Evolutionary conservation across 2,113 vertebrate species (phyloP).

Genomic region (Tricholaema leucomelas): DNA sequence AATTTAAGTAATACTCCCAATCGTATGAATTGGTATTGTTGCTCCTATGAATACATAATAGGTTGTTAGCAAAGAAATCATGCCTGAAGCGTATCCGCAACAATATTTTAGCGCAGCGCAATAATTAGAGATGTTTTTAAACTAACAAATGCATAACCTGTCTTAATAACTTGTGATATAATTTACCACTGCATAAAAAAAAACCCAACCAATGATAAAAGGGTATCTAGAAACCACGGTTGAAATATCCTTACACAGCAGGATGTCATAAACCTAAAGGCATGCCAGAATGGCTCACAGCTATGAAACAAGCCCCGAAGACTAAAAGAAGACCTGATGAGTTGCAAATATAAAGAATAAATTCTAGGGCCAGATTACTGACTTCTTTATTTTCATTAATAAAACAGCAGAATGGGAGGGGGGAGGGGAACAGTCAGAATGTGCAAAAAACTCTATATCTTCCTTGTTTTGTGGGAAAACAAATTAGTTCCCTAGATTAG

Average conservation of each 20-base stretch:
- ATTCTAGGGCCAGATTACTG: constrained; percentile 42
- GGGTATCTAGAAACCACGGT: constrained; percentile 63
- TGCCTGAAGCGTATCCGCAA: constrained; percentile 52
- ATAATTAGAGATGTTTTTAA: constrained; percentile 72
- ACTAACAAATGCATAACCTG: constrained; percentile 63
- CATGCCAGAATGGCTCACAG: constrained; percentile 60
- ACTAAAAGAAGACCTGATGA: constrained; percentile 64
- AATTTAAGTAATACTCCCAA: constrained; percentile 67
- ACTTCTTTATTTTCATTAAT: constrained; percentile 52
- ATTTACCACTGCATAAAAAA: constrained; percentile 59
- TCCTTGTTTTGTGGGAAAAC: neutral
- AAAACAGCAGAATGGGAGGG: neutral
- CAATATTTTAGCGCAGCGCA: constrained; percentile 64
- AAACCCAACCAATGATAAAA: constrained; percentile 2
- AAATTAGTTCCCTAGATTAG: neutral
- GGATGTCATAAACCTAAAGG: constrained; percentile 71
- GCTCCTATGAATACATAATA: constrained; percentile 66
- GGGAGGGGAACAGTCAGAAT: neutral
- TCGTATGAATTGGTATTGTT: constrained; percentile 57
- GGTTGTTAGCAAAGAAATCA: constrained; percentile 61
- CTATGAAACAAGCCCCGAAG: constrained; percentile 23
- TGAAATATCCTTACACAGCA: constrained; percentile 70
- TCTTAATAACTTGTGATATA: constrained; percentile 69
- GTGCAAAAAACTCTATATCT: neutral
- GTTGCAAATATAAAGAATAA: constrained; percentile 68